Evolutionary conservation across 2,797 vertebrate genomes (phyloP), one percentile per base, ranked within the genome.

Genomic region (Calcarius lapponicus): DNA sequence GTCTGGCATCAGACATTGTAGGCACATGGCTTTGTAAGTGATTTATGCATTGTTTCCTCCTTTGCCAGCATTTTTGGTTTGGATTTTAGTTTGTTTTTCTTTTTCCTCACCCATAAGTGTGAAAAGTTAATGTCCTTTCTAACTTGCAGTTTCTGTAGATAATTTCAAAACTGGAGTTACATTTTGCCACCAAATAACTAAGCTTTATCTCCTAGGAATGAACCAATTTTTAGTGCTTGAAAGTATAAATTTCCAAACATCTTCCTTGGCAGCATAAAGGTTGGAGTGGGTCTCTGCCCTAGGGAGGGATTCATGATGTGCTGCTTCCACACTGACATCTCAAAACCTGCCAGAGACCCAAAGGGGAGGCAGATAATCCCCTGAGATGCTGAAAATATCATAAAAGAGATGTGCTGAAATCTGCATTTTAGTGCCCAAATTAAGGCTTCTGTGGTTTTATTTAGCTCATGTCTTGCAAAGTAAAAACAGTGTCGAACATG

Each of bases 241-340:
- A 80, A 34, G n/a, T 4, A 26, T 7, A 42, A 7, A 40, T 62
- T 72, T 90, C 25, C 22, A 29, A 29, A 29, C 29, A 11, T n/a
- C 12, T 53, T 74, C 25, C 40, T 80, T 66, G 24, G 7, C 17
- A 60, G 32, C 17, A 8, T 21, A 61, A 61, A 48, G 11, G 34
- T 5, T 78, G 8, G 6, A n/a, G 26, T 26, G 26, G 6, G 10
- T 78, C 36, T 85, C 10, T n/a, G 6, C 19, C 40, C n/a, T 29
- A 20, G 69, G 48, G 17, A 10, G 21, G 22, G 1, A 3, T 21
- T 21, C 0, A 1, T 11, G 9, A 38, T n/a, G n/a, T 36, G 28
- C 57, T 62, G 1, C 40, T 66, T 54, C 43, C 32, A 40, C 17
- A 21, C 13, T 13, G 60, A 50, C 10, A 67, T 29, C 31, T 38